These are phyloP conservation scores for Cyprinodon brontotheroides DNA, from an alignment of 2,113 vertebrate species.

Conservation along the genomic window DNA sequence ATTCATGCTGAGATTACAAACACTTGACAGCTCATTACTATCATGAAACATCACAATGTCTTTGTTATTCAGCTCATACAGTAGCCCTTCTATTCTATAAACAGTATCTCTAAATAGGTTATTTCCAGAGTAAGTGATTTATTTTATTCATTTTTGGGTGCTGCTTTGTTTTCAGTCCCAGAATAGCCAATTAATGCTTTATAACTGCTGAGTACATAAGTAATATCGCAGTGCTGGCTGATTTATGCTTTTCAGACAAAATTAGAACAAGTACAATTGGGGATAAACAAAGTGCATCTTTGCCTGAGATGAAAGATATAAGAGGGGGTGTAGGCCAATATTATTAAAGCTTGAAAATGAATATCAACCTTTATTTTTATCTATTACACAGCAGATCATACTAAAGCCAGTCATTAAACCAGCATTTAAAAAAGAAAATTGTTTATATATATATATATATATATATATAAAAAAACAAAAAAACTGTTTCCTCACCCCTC, in stretches of 20 bases:
- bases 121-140: constrained; percentile 25
- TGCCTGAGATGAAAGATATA: constrained; percentile 27
- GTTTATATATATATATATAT: too few relatives aligned
- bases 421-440: too few relatives aligned
- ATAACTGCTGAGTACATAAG: constrained; percentile 33
- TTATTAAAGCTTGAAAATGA: constrained; percentile 35
- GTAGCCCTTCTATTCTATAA: constrained; percentile 1
- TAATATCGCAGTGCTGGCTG: constrained; percentile 36
- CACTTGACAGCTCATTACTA: constrained; percentile 38
- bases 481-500: too few relatives aligned
- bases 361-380: constrained; percentile 16
- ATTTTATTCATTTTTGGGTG: constrained; percentile 5
- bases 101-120: constrained; percentile 1
- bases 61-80: constrained; percentile 4
- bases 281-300: constrained; percentile 26
- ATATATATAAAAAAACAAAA: too few relatives aligned
- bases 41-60: constrained; percentile 6
- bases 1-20: constrained; percentile 4
- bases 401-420: neutral
- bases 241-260: constrained; percentile 32
- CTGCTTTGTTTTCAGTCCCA: constrained; percentile 36
- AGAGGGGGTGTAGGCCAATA: constrained; percentile 2
- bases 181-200: constrained; percentile 43
- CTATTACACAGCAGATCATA: constrained; percentile 24
- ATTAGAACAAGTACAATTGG: constrained; percentile 40